These are phyloP conservation scores for Lasioglossum calceatum DNA, from an alignment of 2,888 invertebrate species.

Conservation along the genomic window DNA sequence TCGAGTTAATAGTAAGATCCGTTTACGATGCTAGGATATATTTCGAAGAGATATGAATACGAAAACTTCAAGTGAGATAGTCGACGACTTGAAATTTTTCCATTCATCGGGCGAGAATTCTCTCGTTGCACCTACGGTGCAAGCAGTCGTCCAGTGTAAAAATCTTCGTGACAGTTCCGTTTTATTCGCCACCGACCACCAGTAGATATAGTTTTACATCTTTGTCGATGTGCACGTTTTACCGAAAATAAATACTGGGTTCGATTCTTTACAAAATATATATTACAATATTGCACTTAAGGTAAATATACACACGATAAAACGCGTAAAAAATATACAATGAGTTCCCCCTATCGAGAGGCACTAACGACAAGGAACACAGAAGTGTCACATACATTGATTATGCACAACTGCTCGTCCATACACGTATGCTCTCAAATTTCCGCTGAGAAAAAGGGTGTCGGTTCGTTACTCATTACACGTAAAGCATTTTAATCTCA, in stretches of 20 bases:
- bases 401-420: constrained; percentile 62
- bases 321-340: constrained; percentile 74
- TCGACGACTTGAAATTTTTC: constrained; percentile 42
- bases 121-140: background rate
- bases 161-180: constrained; percentile 37
- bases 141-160: constrained; percentile 43
- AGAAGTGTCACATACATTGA: constrained; percentile 65
- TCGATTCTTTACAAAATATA: constrained; percentile 74
- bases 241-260: constrained; percentile 73
- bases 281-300: constrained; percentile 74
- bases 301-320: constrained; percentile 73
- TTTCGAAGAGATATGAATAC: constrained; percentile 59
- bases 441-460: constrained; percentile 54
- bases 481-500: constrained; percentile 56
- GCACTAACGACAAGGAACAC: constrained; percentile 74
- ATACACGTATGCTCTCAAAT: constrained; percentile 43
- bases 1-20: constrained; percentile 37
- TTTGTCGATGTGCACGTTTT: constrained; percentile 52
- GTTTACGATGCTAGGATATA: constrained; percentile 50
- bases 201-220: constrained; percentile 60
- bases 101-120: constrained; percentile 4
- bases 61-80: constrained; percentile 50
- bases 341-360: constrained; percentile 68
- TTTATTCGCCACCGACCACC: constrained; percentile 11
- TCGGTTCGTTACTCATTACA: constrained; percentile 42